A percentile compares a stretch with the other conserved stretches of the same genome.
Conservation (phyloP, 2,888 invertebrate species). For the Ecliptopera silaceata region DNA sequence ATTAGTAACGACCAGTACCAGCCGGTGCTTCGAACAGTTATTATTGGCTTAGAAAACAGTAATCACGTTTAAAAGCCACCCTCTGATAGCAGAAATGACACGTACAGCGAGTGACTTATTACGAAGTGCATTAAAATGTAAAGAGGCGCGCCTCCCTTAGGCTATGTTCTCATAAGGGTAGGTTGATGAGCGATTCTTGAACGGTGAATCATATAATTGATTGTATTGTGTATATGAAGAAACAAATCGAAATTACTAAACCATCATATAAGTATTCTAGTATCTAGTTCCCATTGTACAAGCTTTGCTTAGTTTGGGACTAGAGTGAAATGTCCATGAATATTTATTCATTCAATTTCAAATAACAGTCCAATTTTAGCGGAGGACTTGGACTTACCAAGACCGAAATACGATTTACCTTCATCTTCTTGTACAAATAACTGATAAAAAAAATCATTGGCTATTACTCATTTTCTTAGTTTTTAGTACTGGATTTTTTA, state of each 20-base stretch:
- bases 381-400: no score
- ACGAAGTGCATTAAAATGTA: constrained; percentile 52
- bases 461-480: no score
- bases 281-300: no score
- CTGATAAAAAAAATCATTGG: no score
- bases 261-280: no score
- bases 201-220: neutral
- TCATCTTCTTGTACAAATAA: no score
- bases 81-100: constrained; percentile 37
- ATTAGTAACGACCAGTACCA: constrained; percentile 23
- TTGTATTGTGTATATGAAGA: neutral
- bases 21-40: constrained; percentile 25
- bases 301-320: no score
- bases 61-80: constrained; percentile 40
- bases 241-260: neutral
- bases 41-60: constrained; percentile 29
- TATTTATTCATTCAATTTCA: no score
- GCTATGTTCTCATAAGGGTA: constrained; percentile 29
- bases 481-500: no score
- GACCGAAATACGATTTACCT: no score
- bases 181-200: neutral
- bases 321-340: neutral
- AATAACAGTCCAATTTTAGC: no score
- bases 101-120: constrained; percentile 38
- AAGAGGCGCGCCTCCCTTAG: constrained; percentile 55